These are phyloP conservation scores for Sapayoa aenigma DNA, from an alignment of 2,113 vertebrate genomes.

Conservation along the genomic window DNA sequence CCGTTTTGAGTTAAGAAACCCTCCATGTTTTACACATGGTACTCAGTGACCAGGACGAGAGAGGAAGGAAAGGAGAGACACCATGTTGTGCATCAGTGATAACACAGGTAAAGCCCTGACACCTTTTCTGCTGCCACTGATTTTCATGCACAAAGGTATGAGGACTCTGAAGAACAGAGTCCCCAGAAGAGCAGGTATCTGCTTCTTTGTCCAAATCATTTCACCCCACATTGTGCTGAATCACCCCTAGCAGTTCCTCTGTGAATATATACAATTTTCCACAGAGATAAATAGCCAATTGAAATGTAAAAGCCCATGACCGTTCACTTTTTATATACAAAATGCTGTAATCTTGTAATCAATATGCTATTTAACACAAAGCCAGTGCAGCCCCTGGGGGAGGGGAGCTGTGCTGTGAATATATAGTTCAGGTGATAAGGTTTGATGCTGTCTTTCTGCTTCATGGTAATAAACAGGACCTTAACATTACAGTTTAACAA, in stretches of 20 bases:
- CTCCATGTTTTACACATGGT: fast-evolving
- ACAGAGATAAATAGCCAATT: constrained; percentile 31
- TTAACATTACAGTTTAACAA: not conserved
- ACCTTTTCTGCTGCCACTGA: not conserved
- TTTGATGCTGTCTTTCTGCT: not conserved
- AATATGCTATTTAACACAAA: constrained; percentile 52
- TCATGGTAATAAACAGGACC: not conserved
- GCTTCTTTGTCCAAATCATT: not conserved
- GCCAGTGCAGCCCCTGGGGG: not conserved
- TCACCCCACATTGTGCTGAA: not conserved
- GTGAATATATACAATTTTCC: not conserved
- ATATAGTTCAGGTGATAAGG: not conserved
- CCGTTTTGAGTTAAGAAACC: not conserved
- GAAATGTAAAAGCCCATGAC: constrained; percentile 34
- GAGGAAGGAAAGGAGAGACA: not conserved
- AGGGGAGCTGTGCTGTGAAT: not conserved
- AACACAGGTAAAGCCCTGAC: not conserved
- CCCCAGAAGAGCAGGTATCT: not conserved
- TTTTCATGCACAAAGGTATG: fast-evolving
- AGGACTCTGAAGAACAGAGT: not conserved
- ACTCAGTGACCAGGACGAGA: not conserved
- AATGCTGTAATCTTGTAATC: constrained; percentile 55
- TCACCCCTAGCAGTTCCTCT: not conserved
- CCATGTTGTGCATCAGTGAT: not conserved
- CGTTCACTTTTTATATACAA: not conserved